Evolutionary conservation across 2,113 vertebrate genomes (phyloP).

Genomic region (Notechis scutatus): DNA sequence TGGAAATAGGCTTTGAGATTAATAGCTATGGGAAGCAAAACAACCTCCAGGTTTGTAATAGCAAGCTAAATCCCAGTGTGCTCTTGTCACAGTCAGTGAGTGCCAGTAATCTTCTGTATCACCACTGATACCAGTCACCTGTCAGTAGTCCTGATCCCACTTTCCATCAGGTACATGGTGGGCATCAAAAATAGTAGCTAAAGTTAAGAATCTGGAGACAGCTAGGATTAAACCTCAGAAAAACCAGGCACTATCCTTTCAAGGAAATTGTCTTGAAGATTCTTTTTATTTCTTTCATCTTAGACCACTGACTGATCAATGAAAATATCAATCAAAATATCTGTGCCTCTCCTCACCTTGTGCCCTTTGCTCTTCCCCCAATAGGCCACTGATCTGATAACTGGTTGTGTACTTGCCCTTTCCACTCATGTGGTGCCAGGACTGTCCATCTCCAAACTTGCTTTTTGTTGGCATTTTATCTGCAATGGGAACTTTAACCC

Average conservation of each 20-base stretch:
- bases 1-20: background rate
- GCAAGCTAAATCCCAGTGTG: background rate
- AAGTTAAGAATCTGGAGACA: background rate
- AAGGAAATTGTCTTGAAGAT: background rate
- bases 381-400: background rate
- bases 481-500: conserved; percentile 36
- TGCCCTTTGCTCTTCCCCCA: background rate
- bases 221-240: background rate
- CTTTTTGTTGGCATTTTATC: background rate
- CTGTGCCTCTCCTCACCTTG: background rate
- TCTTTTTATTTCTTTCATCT: background rate
- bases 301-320: background rate
- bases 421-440: background rate
- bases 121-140: background rate
- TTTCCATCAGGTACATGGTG: background rate
- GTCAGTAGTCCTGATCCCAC: background rate
- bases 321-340: background rate
- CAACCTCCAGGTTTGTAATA: background rate
- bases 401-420: conserved; percentile 8
- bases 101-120: background rate
- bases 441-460: conserved; percentile 21
- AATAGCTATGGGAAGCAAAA: background rate
- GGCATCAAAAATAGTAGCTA: background rate
- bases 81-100: background rate
- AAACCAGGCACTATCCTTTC: background rate